Conservation (phyloP, 1,140 invertebrate species). For the Diachasmimorpha longicaudata region DNA sequence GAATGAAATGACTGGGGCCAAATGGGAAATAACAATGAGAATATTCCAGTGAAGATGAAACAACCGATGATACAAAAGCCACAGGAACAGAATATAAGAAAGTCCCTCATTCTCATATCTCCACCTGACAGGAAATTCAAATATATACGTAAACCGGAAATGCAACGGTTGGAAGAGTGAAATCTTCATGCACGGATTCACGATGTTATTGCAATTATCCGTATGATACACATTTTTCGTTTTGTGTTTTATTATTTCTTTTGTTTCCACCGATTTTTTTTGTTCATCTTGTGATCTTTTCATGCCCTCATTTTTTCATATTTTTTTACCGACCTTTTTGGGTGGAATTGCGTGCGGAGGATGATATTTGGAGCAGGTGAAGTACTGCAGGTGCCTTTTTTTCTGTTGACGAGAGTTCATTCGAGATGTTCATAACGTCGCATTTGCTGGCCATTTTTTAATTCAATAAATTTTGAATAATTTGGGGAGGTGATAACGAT, state of each 20-base stretch:
- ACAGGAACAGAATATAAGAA: neutral
- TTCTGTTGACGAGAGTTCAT: neutral
- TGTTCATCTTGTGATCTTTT: neutral
- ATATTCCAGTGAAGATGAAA: neutral
- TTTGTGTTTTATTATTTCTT: neutral
- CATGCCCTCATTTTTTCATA: neutral
- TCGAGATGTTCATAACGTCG: neutral
- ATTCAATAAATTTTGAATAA: too few species aligned
- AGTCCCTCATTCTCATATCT: conserved; percentile 1
- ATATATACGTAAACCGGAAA: conserved; percentile 25
- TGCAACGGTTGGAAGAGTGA: neutral
- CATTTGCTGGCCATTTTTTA: neutral
- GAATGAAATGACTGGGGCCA: conserved; percentile 20
- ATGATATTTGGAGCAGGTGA: conserved; percentile 29
- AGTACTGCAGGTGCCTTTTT: neutral
- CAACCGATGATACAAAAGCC: neutral
- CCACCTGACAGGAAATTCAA: conserved; percentile 44
- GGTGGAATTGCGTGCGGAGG: conserved; percentile 21
- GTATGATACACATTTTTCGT: conserved; percentile 15
- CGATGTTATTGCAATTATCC: conserved; percentile 25
- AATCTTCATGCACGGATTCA: conserved; percentile 31
- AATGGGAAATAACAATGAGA: conserved; percentile 15
- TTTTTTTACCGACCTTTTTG: neutral
- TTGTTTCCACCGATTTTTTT: conserved; percentile 4
- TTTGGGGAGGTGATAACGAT: neutral